Percentiles rank a stretch among this genome's conserved stretches.
These are phyloP conservation scores for Chrosomus eos DNA, from an alignment of 2,797 vertebrate genomes.

Conservation along the genomic window DNA sequence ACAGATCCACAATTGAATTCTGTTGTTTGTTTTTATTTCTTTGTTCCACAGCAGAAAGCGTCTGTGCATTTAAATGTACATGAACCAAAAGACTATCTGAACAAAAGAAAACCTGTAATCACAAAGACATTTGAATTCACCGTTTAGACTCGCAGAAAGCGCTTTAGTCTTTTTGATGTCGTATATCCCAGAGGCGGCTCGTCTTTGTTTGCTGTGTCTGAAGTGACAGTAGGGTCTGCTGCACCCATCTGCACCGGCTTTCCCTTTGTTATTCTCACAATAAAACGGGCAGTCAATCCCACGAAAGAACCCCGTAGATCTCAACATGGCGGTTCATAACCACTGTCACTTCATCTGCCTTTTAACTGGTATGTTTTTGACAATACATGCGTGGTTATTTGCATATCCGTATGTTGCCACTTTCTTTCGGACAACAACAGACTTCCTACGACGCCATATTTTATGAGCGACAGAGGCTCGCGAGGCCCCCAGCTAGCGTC, in stretches of 20 bases:
- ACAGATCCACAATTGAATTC: background rate
- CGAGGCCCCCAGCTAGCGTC: background rate
- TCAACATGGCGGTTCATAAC: conserved; percentile 85
- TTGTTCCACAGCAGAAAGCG: background rate
- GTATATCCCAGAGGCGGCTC: conserved; percentile 66
- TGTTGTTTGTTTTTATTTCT: background rate
- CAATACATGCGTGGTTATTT: background rate
- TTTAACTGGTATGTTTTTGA: background rate
- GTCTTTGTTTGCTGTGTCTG: conserved; percentile 84
- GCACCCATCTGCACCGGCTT: conserved; percentile 76
- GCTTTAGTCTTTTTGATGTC: conserved; percentile 68
- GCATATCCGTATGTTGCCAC: conserved; percentile 41
- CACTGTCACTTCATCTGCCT: conserved; percentile 46
- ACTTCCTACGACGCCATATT: conserved; percentile 48
- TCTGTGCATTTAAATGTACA: background rate
- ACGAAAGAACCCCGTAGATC: conserved; percentile 94
- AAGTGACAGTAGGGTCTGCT: conserved; percentile 96
- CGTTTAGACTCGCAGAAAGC: conserved; percentile 65
- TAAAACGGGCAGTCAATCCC: conserved; percentile 94
- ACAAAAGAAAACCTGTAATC: background rate
- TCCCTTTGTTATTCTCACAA: conserved; percentile 67
- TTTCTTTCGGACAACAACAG: conserved; percentile 45
- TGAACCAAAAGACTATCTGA: background rate
- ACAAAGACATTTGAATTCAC: conserved; percentile 60
- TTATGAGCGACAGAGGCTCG: conserved; percentile 7